Evolutionary conservation across 1,140 invertebrate species (phyloP).

Genomic region (Bathynomus jamesi): DNA sequence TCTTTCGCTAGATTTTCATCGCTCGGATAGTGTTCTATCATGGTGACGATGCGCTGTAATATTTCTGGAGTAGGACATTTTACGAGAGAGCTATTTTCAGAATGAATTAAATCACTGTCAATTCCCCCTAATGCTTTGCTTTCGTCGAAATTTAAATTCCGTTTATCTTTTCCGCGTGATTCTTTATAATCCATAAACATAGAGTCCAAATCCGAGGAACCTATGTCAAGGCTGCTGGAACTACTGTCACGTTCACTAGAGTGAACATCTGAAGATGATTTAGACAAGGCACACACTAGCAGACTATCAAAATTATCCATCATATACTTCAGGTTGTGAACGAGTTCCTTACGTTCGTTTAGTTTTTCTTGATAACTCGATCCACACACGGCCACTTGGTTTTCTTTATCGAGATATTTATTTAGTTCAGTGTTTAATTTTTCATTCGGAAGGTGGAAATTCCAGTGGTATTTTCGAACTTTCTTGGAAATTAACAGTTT

Average conservation of each 20-base stretch:
- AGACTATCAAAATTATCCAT: too few species aligned
- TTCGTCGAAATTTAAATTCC: neutral
- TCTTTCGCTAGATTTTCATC: slow-evolving; percentile 91
- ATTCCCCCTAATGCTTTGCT: too few species aligned
- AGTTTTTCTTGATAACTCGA: too few species aligned
- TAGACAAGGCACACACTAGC: too few species aligned
- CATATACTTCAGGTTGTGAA: too few species aligned
- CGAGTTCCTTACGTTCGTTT: too few species aligned
- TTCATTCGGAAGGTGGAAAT: too few species aligned
- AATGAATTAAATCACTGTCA: neutral
- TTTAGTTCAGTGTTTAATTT: too few species aligned
- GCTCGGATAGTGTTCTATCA: slow-evolving; percentile 89
- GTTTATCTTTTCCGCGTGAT: neutral
- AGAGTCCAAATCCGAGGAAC: neutral
- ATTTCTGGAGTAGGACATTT: neutral
- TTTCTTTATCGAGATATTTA: too few species aligned
- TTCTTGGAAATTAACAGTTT: too few species aligned
- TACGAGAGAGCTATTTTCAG: neutral
- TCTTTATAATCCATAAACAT: neutral
- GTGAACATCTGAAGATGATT: neutral
- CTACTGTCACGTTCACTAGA: neutral
- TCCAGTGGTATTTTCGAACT: too few species aligned
- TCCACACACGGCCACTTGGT: too few species aligned
- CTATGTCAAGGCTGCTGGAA: neutral
- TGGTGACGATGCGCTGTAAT: neutral